These are phyloP conservation scores for Caretta caretta DNA, from an alignment of 2,113 vertebrate genomes.

Conservation along the genomic window DNA sequence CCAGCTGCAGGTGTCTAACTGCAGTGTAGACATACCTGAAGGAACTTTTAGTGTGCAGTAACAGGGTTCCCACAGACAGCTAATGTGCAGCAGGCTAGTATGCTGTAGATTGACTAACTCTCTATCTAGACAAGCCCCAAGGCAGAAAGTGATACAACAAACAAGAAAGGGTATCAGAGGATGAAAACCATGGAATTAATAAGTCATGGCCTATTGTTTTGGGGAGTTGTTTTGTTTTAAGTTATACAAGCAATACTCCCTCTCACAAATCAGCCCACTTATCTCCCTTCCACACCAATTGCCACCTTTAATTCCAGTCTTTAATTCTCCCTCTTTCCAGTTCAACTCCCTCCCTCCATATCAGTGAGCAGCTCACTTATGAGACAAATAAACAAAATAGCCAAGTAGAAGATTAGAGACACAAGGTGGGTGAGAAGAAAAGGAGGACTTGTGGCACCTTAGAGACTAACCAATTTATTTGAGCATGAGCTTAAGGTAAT, in stretches of 20 bases:
- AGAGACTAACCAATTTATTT: too few species aligned
- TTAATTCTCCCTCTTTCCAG: rapidly evolving
- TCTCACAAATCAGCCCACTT: neutral
- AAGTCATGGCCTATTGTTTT: rapidly evolving
- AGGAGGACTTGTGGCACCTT: too few species aligned
- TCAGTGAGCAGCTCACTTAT: rapidly evolving
- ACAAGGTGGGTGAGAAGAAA: neutral
- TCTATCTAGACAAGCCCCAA: neutral
- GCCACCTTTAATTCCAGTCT: rapidly evolving
- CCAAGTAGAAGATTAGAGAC: rapidly evolving
- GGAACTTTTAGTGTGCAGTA: neutral
- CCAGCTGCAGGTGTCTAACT: neutral
- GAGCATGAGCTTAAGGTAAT: too few species aligned
- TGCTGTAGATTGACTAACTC: neutral
- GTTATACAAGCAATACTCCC: neutral
- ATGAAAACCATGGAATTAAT: rapidly evolving
- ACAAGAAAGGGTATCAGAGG: rapidly evolving
- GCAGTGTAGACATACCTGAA: neutral
- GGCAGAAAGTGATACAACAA: neutral
- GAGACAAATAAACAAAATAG: rapidly evolving
- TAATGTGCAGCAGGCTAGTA: too few species aligned
- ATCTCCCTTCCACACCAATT: rapidly evolving
- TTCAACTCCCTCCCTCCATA: rapidly evolving
- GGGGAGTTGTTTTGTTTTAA: neutral
- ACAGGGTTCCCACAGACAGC: neutral